A percentile compares a stretch with the other conserved stretches of the same genome.
Conservation (phyloP, 1,140 invertebrate species). For the Aethina tumida region DNA sequence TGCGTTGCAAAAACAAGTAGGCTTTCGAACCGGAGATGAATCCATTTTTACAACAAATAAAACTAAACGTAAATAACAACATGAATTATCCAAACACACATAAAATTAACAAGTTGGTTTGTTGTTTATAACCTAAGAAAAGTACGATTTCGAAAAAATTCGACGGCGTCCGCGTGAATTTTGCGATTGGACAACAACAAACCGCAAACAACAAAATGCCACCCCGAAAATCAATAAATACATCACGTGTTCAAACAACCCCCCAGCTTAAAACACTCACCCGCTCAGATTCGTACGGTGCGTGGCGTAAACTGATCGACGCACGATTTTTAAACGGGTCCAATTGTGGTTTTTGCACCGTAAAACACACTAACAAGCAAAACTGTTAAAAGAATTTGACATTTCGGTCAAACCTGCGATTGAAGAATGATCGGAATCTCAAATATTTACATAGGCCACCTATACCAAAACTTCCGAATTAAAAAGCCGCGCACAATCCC, state of each 20-base stretch:
- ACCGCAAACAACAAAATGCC: conserved; percentile 5
- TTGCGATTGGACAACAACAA: background rate
- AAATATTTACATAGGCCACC: conserved; percentile 36
- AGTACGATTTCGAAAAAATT: background rate
- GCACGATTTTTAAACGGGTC: conserved; percentile 7
- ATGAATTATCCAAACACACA: background rate
- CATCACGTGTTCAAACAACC: conserved; percentile 9
- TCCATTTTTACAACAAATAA: background rate
- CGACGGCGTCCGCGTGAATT: no score
- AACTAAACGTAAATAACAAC: background rate
- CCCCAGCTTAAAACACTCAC: conserved; percentile 8
- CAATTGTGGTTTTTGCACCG: conserved; percentile 26
- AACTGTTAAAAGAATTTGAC: conserved; percentile 39
- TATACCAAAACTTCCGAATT: conserved; percentile 30
- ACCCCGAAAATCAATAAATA: conserved; percentile 19
- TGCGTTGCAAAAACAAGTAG: conserved; percentile 13
- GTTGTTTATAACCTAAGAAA: background rate
- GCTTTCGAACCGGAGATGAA: background rate
- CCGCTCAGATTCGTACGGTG: conserved; percentile 1
- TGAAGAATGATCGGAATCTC: conserved; percentile 35
- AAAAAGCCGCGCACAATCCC: conserved; percentile 16
- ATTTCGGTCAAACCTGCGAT: conserved; percentile 38
- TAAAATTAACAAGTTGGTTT: background rate
- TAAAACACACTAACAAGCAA: conserved; percentile 32
- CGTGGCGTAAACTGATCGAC: background rate